These are phyloP conservation scores for Apeira syringaria DNA, from an alignment of 2,888 invertebrate genomes.

Conservation along the genomic window DNA sequence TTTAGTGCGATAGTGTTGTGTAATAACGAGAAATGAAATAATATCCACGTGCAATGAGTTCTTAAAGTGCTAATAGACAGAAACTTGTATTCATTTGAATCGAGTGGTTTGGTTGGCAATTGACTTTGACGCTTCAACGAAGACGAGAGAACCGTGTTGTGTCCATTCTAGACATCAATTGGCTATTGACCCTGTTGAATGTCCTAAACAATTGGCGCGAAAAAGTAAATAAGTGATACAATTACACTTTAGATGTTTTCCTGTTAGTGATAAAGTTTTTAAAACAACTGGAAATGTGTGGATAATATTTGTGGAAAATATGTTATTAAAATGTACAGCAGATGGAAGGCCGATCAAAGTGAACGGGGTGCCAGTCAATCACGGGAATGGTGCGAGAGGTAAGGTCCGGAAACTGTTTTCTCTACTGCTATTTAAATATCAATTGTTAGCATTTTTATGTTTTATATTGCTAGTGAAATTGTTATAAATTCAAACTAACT, in stretches of 20 bases:
- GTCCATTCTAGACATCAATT: conserved; percentile 65
- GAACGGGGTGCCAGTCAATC: conserved; percentile 66
- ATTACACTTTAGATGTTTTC: conserved; percentile 47
- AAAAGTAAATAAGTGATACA: conserved; percentile 42
- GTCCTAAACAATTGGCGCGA: conserved; percentile 70
- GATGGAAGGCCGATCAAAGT: conserved; percentile 80
- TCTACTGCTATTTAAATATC: not conserved
- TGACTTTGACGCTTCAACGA: conserved; percentile 21
- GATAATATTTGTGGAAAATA: conserved; percentile 72
- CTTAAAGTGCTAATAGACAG: not conserved
- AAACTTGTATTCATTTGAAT: not conserved
- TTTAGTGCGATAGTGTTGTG: conserved; percentile 48
- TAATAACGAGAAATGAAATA: conserved; percentile 37
- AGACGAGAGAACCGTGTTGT: conserved; percentile 49
- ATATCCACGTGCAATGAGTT: conserved; percentile 28
- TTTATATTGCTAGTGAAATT: no score
- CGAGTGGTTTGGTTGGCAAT: no score
- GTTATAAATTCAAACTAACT: no score
- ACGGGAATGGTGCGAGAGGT: conserved; percentile 78
- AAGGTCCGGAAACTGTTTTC: conserved; percentile 39
- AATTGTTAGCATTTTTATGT: no score
- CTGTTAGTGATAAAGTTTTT: conserved; percentile 51
- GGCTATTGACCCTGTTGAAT: conserved; percentile 81
- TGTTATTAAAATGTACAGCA: conserved; percentile 79
- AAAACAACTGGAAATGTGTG: conserved; percentile 48